These are phyloP conservation scores for Brachyrhaphis roseni DNA, from an alignment of 2,797 vertebrate species.

Conservation along the genomic window DNA sequence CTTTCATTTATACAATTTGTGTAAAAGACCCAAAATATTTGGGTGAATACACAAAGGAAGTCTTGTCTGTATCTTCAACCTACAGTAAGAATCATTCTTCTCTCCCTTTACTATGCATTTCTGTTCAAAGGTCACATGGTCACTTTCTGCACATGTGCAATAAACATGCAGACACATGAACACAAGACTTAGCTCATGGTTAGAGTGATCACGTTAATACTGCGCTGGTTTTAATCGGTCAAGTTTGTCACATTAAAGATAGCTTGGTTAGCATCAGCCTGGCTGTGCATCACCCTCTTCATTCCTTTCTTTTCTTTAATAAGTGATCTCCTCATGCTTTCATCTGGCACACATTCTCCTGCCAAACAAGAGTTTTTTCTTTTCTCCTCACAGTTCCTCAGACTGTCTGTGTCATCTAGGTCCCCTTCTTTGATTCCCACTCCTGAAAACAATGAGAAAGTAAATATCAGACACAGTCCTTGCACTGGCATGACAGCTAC, in stretches of 20 bases:
- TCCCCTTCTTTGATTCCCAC: conserved; percentile 95
- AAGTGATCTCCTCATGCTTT: conserved; percentile 21
- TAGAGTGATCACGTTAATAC: conserved; percentile 44
- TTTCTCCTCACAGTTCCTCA: conserved; percentile 9
- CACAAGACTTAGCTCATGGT: conserved; percentile 32
- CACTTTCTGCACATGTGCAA: conserved; percentile 48
- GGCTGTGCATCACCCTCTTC: conserved; percentile 19
- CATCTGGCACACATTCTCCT: conserved; percentile 30
- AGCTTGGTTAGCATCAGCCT: conserved; percentile 24
- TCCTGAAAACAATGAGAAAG: conserved; percentile 82
- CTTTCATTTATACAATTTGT: conserved; percentile 18
- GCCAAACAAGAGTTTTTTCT: conserved; percentile 6
- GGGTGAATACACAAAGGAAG: conserved; percentile 11
- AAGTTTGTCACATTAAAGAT: conserved; percentile 52
- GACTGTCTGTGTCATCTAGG: conserved; percentile 67
- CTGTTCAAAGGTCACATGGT: conserved; percentile 40
- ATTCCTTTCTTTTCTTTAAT: conserved; percentile 19
- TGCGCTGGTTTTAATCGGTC: conserved; percentile 34
- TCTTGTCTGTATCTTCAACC: conserved; percentile 36
- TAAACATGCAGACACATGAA: conserved; percentile 47
- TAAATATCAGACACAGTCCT: neutral
- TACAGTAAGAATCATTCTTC: conserved; percentile 50
- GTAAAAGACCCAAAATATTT: conserved; percentile 15
- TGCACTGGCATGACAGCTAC: neutral
- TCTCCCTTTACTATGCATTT: conserved; percentile 48